A percentile compares a stretch with the other conserved stretches of the same genome.
phyloP scores from a whole-genome alignment of 2,113 vertebrate genomes.

The Ageneiosus marmoratus region DNA sequence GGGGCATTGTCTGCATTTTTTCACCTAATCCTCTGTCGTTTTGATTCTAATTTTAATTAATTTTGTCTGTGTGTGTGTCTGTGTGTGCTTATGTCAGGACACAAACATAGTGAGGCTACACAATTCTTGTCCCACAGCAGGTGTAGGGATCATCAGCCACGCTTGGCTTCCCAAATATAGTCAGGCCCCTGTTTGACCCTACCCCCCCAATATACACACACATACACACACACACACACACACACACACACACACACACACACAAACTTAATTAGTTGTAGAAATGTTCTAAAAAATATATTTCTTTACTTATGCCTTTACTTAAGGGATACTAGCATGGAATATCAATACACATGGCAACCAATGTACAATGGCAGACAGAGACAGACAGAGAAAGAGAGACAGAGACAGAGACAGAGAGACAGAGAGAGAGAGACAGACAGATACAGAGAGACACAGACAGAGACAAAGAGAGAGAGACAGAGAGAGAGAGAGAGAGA shows the following conservation, averaged over 20 bases:
- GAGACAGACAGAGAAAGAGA: too few species aligned
- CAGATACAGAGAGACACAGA: not conserved
- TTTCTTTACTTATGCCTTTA: not conserved
- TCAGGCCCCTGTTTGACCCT: constrained; percentile 34
- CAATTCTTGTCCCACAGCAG: constrained; percentile 39
- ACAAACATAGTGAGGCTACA: constrained; percentile 39
- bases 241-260: constrained; percentile 16
- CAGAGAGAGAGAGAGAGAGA: not conserved
- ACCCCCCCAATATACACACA: not conserved
- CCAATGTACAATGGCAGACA: not conserved
- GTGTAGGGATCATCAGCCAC: constrained; percentile 48
- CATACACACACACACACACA: constrained; percentile 1
- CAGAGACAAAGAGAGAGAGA: not conserved
- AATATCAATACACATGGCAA: not conserved
- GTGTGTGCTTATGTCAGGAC: constrained; percentile 28
- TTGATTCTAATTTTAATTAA: constrained; percentile 46
- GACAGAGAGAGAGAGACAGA: not conserved
- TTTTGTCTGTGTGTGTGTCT: constrained; percentile 29
- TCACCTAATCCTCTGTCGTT: constrained; percentile 11
- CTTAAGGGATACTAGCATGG: not conserved
- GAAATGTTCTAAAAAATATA: not conserved
- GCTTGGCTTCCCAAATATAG: constrained; percentile 53
- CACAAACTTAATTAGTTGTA: not conserved
- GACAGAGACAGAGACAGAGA: too few species aligned
- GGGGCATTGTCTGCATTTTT: constrained; percentile 17